Base-by-base conservation (phyloP, 2,888 invertebrate species). In the Acronicta aceris region DNA sequence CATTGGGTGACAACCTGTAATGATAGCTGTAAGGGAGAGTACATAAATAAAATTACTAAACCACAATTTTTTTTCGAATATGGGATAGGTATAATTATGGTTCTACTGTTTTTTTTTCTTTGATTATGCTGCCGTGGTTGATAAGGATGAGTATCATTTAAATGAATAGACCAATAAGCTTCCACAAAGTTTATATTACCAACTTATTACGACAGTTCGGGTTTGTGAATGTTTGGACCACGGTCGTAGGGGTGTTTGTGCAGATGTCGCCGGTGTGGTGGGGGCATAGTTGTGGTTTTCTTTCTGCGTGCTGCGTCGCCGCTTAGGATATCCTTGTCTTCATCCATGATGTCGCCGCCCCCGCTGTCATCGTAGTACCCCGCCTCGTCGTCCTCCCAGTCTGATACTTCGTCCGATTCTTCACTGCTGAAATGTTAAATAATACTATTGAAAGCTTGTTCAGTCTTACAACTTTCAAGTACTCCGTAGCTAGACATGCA, bases 201-300 rank as follows among this genome's bases (percentile, higher is more conserved):
- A 59, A 49, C 54, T 71, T 65, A 73, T 64, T 58, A 66, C 17
- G 17, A 60, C 7, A 50, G 59, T 36, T 50, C 70, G 15, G 71
- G 72, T 53, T 73, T 71, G 25, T 72, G 77, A 59, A 74, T 74
- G 46, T 61, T 83, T 58, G 94, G 94, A 64, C 94, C 94, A 16
- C 94, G 87, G 76, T 95, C 94, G 74, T 93, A 95, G 5, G 94
- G 94, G 62, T 95, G 93, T 92, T 93, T 95, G 81, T 93, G 94
- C 17, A 92, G 94, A 94, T 95, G 94, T 87, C 94, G 90, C 78
- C 89, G 93, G 79, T 92, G 94, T n/a, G 87, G 83, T 5, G 86
- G 82, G 15, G 89, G 83, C 16, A 81, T 81, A 5, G 87, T 87
- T 9, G 78, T 66, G 38, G 81, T 78, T 51, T 72, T 79, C 21